phyloP scores from a whole-genome alignment of 2,797 vertebrate species.

The Peromyscus attwateri region DNA sequence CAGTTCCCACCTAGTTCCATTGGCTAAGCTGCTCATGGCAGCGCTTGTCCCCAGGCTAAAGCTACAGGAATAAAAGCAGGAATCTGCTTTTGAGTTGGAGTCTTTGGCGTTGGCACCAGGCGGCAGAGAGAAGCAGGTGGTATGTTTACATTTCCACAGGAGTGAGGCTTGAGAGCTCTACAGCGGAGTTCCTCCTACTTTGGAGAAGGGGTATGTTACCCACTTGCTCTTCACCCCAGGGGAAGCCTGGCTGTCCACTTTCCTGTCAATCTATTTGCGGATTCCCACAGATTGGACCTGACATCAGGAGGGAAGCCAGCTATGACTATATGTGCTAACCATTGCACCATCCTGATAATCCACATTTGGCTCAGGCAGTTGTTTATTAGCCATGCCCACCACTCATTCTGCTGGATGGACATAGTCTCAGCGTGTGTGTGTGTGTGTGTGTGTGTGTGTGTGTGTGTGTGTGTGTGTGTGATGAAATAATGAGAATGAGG shows the following conservation, averaged over 20 bases:
- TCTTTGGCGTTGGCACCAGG: neutral
- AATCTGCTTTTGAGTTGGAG: neutral
- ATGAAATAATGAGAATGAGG: neutral
- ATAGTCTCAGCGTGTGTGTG: neutral
- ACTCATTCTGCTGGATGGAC: neutral
- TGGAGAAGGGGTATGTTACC: neutral
- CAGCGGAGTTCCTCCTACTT: neutral
- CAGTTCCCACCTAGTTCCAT: conserved; percentile 4
- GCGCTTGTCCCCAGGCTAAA: neutral
- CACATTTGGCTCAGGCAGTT: neutral
- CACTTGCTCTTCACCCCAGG: neutral
- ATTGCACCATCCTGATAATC: neutral
- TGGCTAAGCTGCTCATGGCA: conserved; percentile 7
- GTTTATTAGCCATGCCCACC: neutral
- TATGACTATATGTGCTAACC: conserved; percentile 33
- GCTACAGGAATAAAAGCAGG: conserved; percentile 25
- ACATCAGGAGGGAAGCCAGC: neutral
- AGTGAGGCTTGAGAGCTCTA: neutral
- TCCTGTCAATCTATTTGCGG: neutral
- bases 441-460: neutral
- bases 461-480: neutral
- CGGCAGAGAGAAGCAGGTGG: neutral
- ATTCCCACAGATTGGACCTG: neutral
- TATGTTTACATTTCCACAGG: neutral
- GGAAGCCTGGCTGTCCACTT: neutral